Percentiles rank a stretch among this genome's conserved stretches.
Conservation (phyloP, 2,888 invertebrate genomes). For the Microdon myrmicae region DNA sequence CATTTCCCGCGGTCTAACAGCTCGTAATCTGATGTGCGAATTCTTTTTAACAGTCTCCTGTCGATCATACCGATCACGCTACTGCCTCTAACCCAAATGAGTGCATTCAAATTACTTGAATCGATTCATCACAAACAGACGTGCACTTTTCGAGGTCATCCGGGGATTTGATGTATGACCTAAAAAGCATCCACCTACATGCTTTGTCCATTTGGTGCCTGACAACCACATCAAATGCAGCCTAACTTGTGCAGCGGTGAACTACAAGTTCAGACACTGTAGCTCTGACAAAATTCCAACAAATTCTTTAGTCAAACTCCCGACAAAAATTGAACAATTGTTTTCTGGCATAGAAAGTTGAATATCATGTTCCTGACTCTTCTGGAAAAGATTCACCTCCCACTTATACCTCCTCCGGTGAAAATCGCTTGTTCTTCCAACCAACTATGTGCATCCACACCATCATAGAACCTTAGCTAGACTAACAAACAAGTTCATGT, state of each 20-base stretch:
- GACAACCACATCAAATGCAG: constrained; percentile 34
- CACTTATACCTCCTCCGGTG: not conserved
- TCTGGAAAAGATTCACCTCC: constrained; percentile 6
- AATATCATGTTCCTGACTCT: constrained; percentile 33
- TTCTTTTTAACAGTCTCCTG: constrained; percentile 17
- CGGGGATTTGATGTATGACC: constrained; percentile 41
- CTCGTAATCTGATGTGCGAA: constrained; percentile 10
- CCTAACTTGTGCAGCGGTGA: constrained; percentile 28
- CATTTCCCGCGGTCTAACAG: too few species aligned
- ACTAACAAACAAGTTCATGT: constrained; percentile 43
- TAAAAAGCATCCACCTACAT: constrained; percentile 38
- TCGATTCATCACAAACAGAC: constrained; percentile 8
- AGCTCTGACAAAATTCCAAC: constrained; percentile 33
- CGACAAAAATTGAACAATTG: constrained; percentile 39
- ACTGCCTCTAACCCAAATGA: constrained; percentile 28
- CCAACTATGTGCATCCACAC: constrained; percentile 6
- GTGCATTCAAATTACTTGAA: constrained; percentile 27
- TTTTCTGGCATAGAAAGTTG: constrained; percentile 35
- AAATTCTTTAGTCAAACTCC: constrained; percentile 30
- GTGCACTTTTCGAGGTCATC: constrained; percentile 38
- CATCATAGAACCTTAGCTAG: constrained; percentile 10
- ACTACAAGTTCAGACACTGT: constrained; percentile 37
- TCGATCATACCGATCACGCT: too few species aligned
- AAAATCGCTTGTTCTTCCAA: constrained; percentile 1
- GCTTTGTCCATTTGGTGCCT: constrained; percentile 39